phyloP scores from a whole-genome alignment of 2,113 vertebrate genomes.

The Pelodiscus sinensis region DNA sequence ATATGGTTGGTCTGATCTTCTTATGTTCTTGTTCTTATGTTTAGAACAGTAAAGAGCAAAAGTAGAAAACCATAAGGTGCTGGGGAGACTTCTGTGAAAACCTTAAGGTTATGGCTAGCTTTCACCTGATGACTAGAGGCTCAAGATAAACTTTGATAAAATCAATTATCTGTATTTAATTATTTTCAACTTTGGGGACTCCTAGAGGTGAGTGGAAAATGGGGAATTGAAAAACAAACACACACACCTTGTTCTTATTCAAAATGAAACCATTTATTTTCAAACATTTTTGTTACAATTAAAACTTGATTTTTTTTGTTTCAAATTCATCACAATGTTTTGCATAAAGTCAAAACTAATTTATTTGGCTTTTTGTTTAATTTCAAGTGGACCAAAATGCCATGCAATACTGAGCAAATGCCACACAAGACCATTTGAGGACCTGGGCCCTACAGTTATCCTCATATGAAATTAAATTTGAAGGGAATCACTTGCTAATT shows the following conservation, averaged over 20 bases:
- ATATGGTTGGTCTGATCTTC: no score
- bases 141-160: not conserved
- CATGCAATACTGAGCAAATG: no score
- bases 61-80: not conserved
- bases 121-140: not conserved
- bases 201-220: not conserved
- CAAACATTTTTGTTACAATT: not conserved
- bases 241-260: not conserved
- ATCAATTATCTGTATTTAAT: not conserved
- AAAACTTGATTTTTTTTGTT: not conserved
- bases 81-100: not conserved
- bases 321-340: not conserved
- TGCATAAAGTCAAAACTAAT: no score
- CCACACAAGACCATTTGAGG: no score
- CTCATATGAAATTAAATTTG: not conserved
- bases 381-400: no score
- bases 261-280: not conserved
- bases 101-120: not conserved
- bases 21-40: no score
- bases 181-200: not conserved
- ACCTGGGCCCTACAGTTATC: not conserved
- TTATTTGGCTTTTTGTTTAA: no score
- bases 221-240: not conserved
- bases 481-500: slow-evolving; percentile 5
- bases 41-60: not conserved